Evolutionary conservation across 2,888 invertebrate species (phyloP), one percentile per base, ranked within the genome.

Genomic region (Cosmia trapezina): DNA sequence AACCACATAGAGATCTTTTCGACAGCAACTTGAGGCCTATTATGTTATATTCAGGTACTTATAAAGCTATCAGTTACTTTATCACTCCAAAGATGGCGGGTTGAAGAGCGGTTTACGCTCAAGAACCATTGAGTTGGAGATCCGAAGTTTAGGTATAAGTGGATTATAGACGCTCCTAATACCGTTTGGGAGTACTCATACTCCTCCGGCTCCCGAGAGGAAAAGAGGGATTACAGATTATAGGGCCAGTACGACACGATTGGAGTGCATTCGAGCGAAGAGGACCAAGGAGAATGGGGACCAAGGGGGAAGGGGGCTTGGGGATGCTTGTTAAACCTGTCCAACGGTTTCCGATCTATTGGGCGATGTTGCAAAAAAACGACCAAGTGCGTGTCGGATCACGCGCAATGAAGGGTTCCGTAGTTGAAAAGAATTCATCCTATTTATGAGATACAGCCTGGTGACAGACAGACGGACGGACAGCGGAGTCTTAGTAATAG

Each of bases 201-300:
- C 47, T 56, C 22, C 53, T 63, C 54, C 43, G 1, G 22, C 49
- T 63, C 54, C 64, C 12, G 22, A 54, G 70, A 51, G 60, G 43
- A 47, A 76, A 12, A 43, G 69, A 68, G 47, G 65, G 66, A 67
- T 84, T 81, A 75, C 37, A 57, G 70, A 77, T 75, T 69, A 54
- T 37, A 66, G 33, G 53, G 57, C 11, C 45, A 14, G 67, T 28
- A 51, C 70, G 60, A 64, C 63, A 62, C 69, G 47, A 71, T 80
- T 54, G 19, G 56, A 54, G 78, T 67, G 74, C 80, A 85, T 75
- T 73, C 68, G 70, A 69, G 80, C 57, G 80, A 28, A 54, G 62
- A 22, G 22, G 70, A 41, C 11, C 11, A 3, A 45, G 11, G 49
- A 19, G 37, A 7, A 49, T 19, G 47, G 54, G 49, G 56, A 6